These are phyloP conservation scores for Megalonaias nervosa DNA, from an alignment of 1,140 invertebrate species.

Conservation along the genomic window DNA sequence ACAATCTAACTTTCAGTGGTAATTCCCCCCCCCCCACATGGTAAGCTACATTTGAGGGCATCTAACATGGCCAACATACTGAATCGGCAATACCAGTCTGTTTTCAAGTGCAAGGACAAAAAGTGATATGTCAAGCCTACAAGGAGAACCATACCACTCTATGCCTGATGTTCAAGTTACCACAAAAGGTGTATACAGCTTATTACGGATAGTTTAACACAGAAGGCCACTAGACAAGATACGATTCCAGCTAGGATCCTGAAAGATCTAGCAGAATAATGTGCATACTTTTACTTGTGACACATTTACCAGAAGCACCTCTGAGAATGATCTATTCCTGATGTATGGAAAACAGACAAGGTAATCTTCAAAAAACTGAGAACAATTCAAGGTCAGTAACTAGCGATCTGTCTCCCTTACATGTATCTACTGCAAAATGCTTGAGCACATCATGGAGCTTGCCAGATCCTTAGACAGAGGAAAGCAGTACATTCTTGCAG, in stretches of 20 bases:
- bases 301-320: constrained; percentile 8
- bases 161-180: constrained; percentile 22
- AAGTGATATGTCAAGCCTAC: not conserved
- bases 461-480: not conserved
- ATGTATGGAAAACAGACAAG: constrained; percentile 20
- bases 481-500: constrained; percentile 1
- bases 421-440: constrained; percentile 32
- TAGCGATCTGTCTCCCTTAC: constrained; percentile 25
- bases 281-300: constrained; percentile 2
- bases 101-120: constrained; percentile 10
- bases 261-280: constrained; percentile 4
- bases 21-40: too few species aligned
- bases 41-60: not conserved
- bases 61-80: constrained; percentile 15
- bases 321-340: constrained; percentile 1
- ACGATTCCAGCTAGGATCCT: not conserved
- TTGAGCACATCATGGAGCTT: constrained; percentile 32
- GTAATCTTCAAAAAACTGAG: constrained; percentile 24
- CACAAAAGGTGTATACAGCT: not conserved
- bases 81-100: constrained; percentile 28
- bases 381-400: constrained; percentile 2
- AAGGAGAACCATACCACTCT: not conserved
- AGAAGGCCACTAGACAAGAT: constrained; percentile 27
- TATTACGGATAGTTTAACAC: constrained; percentile 15
- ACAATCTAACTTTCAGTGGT: too few species aligned